phyloP scores from a whole-genome alignment of 2,797 vertebrate species.

The Sebastes goodei region DNA sequence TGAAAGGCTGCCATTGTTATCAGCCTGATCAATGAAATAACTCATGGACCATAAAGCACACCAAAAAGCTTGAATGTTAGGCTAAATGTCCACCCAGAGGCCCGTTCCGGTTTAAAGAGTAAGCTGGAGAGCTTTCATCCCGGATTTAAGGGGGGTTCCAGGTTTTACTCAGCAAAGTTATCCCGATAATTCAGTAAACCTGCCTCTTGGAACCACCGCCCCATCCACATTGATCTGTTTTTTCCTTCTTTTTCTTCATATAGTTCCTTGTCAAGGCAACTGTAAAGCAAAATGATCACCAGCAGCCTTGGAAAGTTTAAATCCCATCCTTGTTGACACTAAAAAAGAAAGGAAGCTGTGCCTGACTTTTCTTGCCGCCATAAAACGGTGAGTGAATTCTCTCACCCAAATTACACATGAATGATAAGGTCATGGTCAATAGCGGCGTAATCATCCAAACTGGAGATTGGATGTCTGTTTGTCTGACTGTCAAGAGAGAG shows the following conservation, averaged over 20 bases:
- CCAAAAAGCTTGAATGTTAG: conserved; percentile 18
- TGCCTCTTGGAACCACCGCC: neutral
- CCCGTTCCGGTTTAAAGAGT: neutral
- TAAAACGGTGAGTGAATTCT: conserved; percentile 42
- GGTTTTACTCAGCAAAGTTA: conserved; percentile 9
- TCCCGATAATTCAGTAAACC: conserved; percentile 14
- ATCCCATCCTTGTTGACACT: conserved; percentile 9
- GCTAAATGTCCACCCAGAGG: conserved; percentile 4
- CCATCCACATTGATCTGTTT: neutral
- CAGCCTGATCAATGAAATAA: conserved; percentile 49
- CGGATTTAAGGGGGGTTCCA: neutral
- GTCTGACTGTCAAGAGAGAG: conserved; percentile 67
- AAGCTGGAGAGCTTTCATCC: neutral
- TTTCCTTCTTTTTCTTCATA: neutral
- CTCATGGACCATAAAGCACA: conserved; percentile 27
- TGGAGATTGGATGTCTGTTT: conserved; percentile 72
- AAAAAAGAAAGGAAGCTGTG: neutral
- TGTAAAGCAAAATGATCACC: conserved; percentile 38
- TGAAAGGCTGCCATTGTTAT: conserved; percentile 44
- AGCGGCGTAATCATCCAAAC: conserved; percentile 72
- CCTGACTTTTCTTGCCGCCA: neutral
- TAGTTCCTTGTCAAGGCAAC: conserved; percentile 3
- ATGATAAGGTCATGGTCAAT: conserved; percentile 72
- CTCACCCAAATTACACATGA: conserved; percentile 57
- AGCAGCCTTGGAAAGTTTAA: neutral